Evolutionary conservation across 2,888 invertebrate species (phyloP), one percentile per base, ranked within the genome.

Genomic region (Leptinotarsa haldemani): DNA sequence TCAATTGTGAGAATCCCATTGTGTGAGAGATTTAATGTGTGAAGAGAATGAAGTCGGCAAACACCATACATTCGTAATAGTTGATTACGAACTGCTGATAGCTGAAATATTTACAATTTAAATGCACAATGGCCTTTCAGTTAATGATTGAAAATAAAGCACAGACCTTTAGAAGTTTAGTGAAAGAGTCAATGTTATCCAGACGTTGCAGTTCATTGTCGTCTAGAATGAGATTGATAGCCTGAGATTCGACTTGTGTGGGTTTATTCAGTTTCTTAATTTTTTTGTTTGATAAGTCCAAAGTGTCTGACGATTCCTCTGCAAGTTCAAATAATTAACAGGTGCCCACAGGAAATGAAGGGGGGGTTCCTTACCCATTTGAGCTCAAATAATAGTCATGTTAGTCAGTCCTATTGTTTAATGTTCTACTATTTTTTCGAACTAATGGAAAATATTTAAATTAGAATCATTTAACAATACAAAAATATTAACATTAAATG

Each of bases 1-100:
- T 97, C 97, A 83, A 97, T 96, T 73, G 94, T 94, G 63, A 96
- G 89, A 79, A 97, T 95, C 68, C 94, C 94, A 88, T 97, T 97
- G 85, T 95, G 93, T 78, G 96, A 94, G 64, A 97, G 90, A 86
- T 96, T 94, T 77, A 97, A 88, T 58, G 94, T 92, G 53, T 95
- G 92, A 70, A 97, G 89, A 84, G 94, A 93, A 78, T 93, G 93
- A 75, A 97, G 89, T 69, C 94, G 91, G 76, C 94, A 93, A 47
- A 97, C 93, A 72, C 95, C 94, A 86, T 94, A 94, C 96, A 97
- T 97, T 72, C 96, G 93, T 61, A 95, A 88, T 69, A 97, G 88
- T 84, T 95, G 94, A 88, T 97, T 97, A 85, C 94, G 93, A 84
- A 93, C 93, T 84, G 95, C 92, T 73, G 96, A 96, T 66, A 97